Base-by-base conservation (phyloP, 1,140 invertebrate genomes). In the Apis dorsata region DNA sequence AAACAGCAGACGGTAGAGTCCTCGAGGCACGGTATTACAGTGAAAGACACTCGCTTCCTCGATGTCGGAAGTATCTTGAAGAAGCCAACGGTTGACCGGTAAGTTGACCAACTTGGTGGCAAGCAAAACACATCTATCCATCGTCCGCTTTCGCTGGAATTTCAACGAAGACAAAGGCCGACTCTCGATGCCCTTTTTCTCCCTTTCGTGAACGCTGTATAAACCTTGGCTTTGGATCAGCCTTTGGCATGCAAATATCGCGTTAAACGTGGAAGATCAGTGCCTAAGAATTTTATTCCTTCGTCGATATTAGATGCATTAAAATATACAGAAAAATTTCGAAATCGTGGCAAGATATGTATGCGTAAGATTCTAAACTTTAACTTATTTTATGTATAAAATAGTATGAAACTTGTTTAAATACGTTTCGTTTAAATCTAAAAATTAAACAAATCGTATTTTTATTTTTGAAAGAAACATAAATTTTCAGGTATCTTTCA, bases 121-220 rank as follows among this genome's bases (percentile, higher is more conserved):
- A 71, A 44, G 51, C 51, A 80, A 55, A 72, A n/a, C 49, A n/a
- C 49, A 55, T 34, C 55, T 55, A n/a, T 55, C 60, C 4, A 15
- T 17, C 24, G 13, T 49, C 57, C 68, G 24, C 62, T 90, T 86
- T 74, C 87, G 96, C 96, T 86, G 96, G 96, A n/a, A 95, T 96
- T 86, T 97, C 97, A 0, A 97, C 96, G 1, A 94, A 97, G 57
- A 95, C 96, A 57, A 95, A 97, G 65, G 96, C 96, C 10, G 96
- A 95, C 59, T 96, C 97, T 71, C 99, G 98, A 98, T 98, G 97
- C 97, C 97, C 98, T 90, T 99, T 99, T 92, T n/a, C 98, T 97
- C 98, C 97, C 8, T 94, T 99, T 99, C 89, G 98, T 99, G 93
- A 97, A 98, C 51, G 97, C 97, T 62, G 98, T 97, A 98, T 98